These are phyloP conservation scores for Varanus salvator DNA, from an alignment of 2,113 vertebrate genomes.

Conservation along the genomic window DNA sequence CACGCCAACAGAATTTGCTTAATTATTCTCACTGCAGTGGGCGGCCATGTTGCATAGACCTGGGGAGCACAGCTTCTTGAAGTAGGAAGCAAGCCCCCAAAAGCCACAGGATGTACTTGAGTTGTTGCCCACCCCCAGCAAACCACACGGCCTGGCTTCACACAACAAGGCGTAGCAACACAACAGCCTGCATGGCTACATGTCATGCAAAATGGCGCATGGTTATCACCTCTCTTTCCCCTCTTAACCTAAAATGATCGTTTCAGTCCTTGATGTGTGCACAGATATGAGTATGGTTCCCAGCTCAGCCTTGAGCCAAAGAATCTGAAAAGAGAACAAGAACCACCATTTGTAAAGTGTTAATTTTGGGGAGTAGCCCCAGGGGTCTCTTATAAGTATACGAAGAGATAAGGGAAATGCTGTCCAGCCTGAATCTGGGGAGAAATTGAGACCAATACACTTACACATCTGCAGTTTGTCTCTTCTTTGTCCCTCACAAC, in stretches of 20 bases:
- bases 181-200: too few relatives aligned
- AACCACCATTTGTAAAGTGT: background rate
- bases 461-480: background rate
- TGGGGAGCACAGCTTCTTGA: too few relatives aligned
- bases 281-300: background rate
- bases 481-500: background rate
- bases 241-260: background rate
- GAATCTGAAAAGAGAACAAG: background rate
- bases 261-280: background rate
- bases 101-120: too few relatives aligned
- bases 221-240: background rate
- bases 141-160: too few relatives aligned
- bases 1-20: too few relatives aligned
- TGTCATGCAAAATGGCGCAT: too few relatives aligned
- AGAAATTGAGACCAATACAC: conserved; percentile 18
- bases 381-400: background rate
- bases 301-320: background rate
- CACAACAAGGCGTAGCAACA: too few relatives aligned
- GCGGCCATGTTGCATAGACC: too few relatives aligned
- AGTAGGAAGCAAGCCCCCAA: too few relatives aligned
- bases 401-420: background rate
- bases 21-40: too few relatives aligned
- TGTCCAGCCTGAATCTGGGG: background rate
- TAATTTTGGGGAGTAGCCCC: background rate
- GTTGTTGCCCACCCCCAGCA: too few relatives aligned